These are phyloP conservation scores for Thoracochromis brauschi DNA, from an alignment of 2,113 vertebrate species.

Conservation along the genomic window DNA sequence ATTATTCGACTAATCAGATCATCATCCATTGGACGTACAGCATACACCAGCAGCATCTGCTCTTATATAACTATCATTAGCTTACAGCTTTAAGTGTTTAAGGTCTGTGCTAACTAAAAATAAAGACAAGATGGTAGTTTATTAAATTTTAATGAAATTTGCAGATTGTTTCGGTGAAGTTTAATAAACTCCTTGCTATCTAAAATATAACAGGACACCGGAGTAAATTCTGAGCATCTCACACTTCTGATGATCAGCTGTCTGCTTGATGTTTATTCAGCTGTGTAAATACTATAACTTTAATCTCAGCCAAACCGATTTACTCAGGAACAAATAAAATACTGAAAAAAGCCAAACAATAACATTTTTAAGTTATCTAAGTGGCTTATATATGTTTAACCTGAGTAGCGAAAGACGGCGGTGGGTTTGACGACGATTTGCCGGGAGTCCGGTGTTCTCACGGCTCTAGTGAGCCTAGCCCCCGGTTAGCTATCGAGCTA, in stretches of 20 bases:
- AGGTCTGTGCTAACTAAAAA: rapidly evolving
- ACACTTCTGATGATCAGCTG: not conserved
- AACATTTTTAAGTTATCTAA: no score
- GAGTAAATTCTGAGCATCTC: not conserved
- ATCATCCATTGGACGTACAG: not conserved
- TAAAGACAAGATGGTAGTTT: not conserved
- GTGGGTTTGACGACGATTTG: no score
- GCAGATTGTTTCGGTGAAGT: rapidly evolving
- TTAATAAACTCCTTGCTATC: not conserved
- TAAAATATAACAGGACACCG: no score
- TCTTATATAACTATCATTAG: not conserved
- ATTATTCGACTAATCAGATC: not conserved
- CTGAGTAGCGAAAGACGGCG: no score
- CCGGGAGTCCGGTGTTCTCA: no score
- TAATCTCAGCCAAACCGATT: no score
- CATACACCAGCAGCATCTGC: rapidly evolving
- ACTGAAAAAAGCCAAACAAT: no score
- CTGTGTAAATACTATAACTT: no score
- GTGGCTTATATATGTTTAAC: no score
- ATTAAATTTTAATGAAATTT: not conserved
- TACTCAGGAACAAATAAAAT: no score
- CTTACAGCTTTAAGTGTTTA: rapidly evolving
- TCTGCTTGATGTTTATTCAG: rapidly evolving
- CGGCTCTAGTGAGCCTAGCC: no score
- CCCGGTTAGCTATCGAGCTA: no score